These are phyloP conservation scores for Lordiphosa andalusiaca DNA, from an alignment of 2,888 invertebrate genomes.

Conservation along the genomic window DNA sequence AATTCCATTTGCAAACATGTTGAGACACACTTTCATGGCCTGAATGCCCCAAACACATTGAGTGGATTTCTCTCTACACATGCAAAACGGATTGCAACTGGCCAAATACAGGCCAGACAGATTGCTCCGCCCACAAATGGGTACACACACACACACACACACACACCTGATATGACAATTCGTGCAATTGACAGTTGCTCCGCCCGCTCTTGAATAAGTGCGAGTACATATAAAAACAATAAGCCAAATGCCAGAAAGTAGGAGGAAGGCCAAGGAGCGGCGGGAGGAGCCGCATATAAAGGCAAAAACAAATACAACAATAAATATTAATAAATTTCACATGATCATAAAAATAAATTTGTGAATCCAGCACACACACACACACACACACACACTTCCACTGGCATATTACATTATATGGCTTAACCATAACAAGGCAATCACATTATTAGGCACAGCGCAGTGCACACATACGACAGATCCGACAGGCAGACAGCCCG, in stretches of 20 bases:
- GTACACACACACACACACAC: no score
- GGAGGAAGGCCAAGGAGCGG: background rate
- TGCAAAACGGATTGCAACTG: no score
- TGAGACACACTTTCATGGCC: no score
- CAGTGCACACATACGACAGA: slow-evolving; percentile 21
- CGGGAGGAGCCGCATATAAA: background rate
- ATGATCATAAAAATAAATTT: slow-evolving; percentile 74
- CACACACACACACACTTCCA: slow-evolving; percentile 24
- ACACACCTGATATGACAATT: no score
- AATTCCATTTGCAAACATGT: no score
- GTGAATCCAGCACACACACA: slow-evolving; percentile 64
- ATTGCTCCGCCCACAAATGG: no score
- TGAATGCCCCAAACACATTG: no score
- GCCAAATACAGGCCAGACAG: no score
- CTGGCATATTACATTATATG: slow-evolving; percentile 70
- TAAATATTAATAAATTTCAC: slow-evolving; percentile 74
- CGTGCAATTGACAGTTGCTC: no score
- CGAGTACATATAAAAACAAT: slow-evolving; percentile 70
- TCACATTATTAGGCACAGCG: slow-evolving; percentile 69
- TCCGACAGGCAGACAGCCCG: slow-evolving; percentile 1
- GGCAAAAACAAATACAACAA: slow-evolving; percentile 55
- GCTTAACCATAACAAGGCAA: slow-evolving; percentile 74
- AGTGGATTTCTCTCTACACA: no score
- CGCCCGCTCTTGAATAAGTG: no score
- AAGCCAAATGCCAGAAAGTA: slow-evolving; percentile 46